Percentiles rank a stretch among this genome's conserved stretches.
Evolutionary conservation across 2,888 invertebrate genomes (phyloP).

Genomic region (Eilema caniola): DNA sequence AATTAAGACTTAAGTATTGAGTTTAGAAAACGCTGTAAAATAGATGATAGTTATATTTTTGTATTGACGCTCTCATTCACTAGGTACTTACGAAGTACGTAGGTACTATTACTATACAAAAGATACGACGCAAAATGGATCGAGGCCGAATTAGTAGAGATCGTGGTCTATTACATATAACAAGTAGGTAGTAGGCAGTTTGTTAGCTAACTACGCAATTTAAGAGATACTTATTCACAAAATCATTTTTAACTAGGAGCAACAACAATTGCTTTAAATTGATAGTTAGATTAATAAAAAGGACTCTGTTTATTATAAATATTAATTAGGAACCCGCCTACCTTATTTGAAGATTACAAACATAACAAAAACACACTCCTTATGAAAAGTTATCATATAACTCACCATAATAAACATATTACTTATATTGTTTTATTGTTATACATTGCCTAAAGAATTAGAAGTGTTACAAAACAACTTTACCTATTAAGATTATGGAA

Average conservation of each 20-base stretch:
- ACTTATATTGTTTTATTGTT: too few species aligned
- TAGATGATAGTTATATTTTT: background rate
- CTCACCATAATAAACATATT: background rate
- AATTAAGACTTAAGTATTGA: background rate
- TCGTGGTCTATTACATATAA: background rate
- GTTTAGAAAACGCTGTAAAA: background rate
- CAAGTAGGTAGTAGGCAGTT: constrained; percentile 1
- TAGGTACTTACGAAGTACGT: background rate
- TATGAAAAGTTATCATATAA: background rate
- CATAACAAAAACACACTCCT: background rate
- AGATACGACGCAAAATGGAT: constrained; percentile 21
- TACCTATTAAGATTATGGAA: background rate
- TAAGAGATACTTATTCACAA: background rate
- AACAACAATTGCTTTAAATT: background rate
- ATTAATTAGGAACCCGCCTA: background rate
- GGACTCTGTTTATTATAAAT: background rate
- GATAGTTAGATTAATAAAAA: background rate
- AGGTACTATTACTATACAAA: background rate
- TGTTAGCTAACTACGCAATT: constrained; percentile 11
- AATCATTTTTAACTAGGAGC: background rate
- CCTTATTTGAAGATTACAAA: background rate
- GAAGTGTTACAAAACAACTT: too few species aligned
- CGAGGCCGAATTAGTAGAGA: constrained; percentile 18
- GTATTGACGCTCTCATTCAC: background rate
- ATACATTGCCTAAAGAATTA: too few species aligned